Base-by-base conservation (phyloP, 2,888 invertebrate genomes). In the Idaea straminata region DNA sequence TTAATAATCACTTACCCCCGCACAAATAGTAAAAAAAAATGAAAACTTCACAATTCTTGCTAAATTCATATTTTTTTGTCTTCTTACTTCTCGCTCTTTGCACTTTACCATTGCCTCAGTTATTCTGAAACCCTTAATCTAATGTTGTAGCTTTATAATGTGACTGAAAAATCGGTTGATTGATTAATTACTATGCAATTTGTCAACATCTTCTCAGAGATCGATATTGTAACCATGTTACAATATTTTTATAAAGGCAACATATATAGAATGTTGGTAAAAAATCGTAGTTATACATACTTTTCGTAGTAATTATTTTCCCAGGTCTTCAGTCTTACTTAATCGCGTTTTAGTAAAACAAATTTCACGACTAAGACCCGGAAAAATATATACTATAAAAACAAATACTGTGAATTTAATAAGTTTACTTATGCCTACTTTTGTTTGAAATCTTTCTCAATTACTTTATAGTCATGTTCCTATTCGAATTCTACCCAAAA, bases 1-100 rank as follows among this genome's bases (percentile, higher is more conserved):
- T 47, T 0, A 15, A 57, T n/a, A 34, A 4, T 25, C 62, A 82
- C 88, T 85, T 77, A 91, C 91, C 74, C 88, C 88, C 64, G 88
- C 78, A 78, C 86, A 83, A 34, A 81, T 66, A 7, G 80, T 69
- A 38, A 86, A n/a, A 38, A 88, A 36, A 61, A 86, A 62, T 63
- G 89, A 75, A 70, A 86, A 83, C 71, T 84, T 84, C 0, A 82
- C 69, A 59, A 86, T 65, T 2, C 69, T 67, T 36, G 78, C 66
- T 59, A 87, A 68, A 67, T 84, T 71, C 86, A 84, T 86, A 68
- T 69, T 62, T 25, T 25, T 65, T 62, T 66, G 61, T 61, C 66
- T 63, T 63, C 13, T 47, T 10, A 25, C 47, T 10, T 10, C 13
- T 13, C 10, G 13, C 47, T 13, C 47, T 47, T 47, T 10, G 47